Evolutionary conservation across 2,797 vertebrate genomes (phyloP), one percentile per base, ranked within the genome.

Genomic region (Tarsius wallacei): DNA sequence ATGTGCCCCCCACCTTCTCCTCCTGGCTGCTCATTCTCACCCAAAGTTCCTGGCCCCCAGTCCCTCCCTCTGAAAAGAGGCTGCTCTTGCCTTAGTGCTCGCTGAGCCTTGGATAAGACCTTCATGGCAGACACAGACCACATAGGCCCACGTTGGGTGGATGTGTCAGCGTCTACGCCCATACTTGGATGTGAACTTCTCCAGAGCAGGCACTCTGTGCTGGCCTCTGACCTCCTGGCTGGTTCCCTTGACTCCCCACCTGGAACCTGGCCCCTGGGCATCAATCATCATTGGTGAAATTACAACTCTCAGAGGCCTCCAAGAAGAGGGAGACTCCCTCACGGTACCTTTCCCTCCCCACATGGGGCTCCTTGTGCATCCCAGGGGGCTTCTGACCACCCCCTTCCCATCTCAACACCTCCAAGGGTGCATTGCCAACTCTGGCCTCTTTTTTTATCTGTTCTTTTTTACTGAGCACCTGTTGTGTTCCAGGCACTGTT

Each of bases 111-210:
- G 36, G 17, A 19, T 57, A 24, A 90, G 71, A 33, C 33, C 26
- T n/a, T 47, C 70, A 21, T 0, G 0, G 31, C 1, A n/a, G 94
- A n/a, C 1, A 1, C 64, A 84, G 64, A 84, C 11, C 7, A 14
- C 1, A 0, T 5, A 8, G 55, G 26, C 3, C 3, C n/a, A 3
- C 19, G 6, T 57, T 5, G 15, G 42, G 47, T 47, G 16, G 57
- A 22, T 64, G 2, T 51, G 28, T 1, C 13, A 42, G 24, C 1
- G 7, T 13, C 47, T 7, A 0, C 11, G 7, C 28, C 33, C 28
- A 21, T 7, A 10, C 24, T 80, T 24, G 49, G 59, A 49, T 5
- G 7, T 57, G 89, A 91, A 31, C 36, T 49, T 59, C 74, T 73
- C 24, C 63, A 36, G 4, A 31, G 64, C 51, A 61, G 55, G 21